Evolutionary conservation across 2,113 vertebrate genomes (phyloP), one percentile per base, ranked within the genome.

Genomic region (Sinocyclocheilus maitianheensis): DNA sequence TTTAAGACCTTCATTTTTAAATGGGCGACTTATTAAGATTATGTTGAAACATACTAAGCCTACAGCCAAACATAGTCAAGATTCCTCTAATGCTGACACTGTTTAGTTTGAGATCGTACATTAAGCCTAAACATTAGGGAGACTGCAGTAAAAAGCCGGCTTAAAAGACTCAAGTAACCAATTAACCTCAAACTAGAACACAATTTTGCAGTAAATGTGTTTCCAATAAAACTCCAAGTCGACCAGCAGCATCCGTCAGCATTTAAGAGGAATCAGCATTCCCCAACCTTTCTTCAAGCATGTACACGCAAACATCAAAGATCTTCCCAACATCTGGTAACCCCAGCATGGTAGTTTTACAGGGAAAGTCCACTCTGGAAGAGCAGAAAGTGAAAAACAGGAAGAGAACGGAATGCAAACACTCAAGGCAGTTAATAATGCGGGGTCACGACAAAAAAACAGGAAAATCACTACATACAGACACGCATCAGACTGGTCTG

Each of bases 271-370:
- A 16, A 72, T 22, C 14, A 69, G 10, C 13, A 63, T 51, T 79
- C 75, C 55, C 14, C 20, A 26, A 74, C 65, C 53, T 65, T 62
- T 83, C 48, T 78, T 77, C 16, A 81, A 58, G 46, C 43, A 67
- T 22, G 48, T 24, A 24, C 22, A 51, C 0, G 8, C 22, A 62
- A 48, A 72, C 37, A n/a, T 69, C 37, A 55, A 82, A 77, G 40
- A 43, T 18, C 40, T 80, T 63, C 48, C 30, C 30, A 60, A 76
- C 48, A 85, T 81, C 83, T 77, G 83, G 13, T 82, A 20, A 5
- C n/a, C 26, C 24, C 22, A 16, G 34, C 24, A 9, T 1, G 11
- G 48, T 40, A 24, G 55, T 65, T 84, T 83, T 81, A 77, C 3
- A 1, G 20, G 55, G 24, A 62, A 46, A 43, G 4, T 53, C 14